Percentiles rank a stretch among this genome's conserved stretches.
Conservation (phyloP, 2,797 vertebrate species). For the Hippoglossus hippoglossus region DNA sequence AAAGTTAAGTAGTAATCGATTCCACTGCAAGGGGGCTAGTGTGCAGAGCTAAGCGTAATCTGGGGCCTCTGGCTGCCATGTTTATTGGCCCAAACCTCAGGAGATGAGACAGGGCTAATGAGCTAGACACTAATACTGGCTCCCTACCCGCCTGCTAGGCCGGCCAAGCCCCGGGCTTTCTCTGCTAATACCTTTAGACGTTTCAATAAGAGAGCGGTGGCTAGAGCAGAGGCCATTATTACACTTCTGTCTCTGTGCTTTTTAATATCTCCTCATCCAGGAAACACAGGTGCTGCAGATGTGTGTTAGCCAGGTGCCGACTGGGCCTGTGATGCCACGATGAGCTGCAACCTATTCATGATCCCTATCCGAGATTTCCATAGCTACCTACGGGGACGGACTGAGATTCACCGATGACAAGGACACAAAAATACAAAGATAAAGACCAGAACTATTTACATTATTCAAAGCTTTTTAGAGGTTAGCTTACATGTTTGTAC, state of each 20-base stretch:
- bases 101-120: constrained; percentile 83
- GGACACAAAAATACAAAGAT: constrained; percentile 12
- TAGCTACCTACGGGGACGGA: constrained; percentile 11
- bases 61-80: constrained; percentile 87
- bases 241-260: constrained; percentile 78
- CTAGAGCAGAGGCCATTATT: constrained; percentile 79
- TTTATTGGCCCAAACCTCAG: constrained; percentile 87
- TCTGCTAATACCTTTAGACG: constrained; percentile 82
- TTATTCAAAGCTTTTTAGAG: too few species aligned
- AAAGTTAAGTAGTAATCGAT: constrained; percentile 72
- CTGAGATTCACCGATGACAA: constrained; percentile 20
- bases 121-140: constrained; percentile 78
- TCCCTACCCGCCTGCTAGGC: constrained; percentile 59
- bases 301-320: constrained; percentile 62
- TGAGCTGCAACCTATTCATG: constrained; percentile 59
- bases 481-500: too few species aligned
- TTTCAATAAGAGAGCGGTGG: constrained; percentile 83
- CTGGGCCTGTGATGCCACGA: constrained; percentile 53
- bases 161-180: constrained; percentile 82
- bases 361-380: constrained; percentile 45
- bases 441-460: constrained; percentile 2
- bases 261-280: constrained; percentile 82
- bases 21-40: constrained; percentile 75
- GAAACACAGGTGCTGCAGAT: constrained; percentile 71
- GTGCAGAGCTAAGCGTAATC: constrained; percentile 85